These are phyloP conservation scores for Drosophila mercatorum DNA, from an alignment of 2,888 invertebrate genomes.

Conservation along the genomic window DNA sequence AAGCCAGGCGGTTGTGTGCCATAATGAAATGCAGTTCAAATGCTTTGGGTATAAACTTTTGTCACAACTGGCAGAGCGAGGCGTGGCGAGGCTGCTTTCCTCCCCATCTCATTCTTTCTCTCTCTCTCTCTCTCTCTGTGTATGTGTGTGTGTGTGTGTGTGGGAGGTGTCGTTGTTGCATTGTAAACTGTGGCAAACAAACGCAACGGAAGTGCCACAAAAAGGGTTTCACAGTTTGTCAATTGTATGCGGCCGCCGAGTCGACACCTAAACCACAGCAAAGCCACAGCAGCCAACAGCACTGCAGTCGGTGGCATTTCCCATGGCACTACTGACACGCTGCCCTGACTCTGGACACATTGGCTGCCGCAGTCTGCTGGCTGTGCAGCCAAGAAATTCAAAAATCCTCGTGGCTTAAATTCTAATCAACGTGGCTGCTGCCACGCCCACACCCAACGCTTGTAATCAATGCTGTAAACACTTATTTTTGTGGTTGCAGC, in stretches of 20 bases:
- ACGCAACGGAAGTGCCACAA: constrained; percentile 78
- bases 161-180: constrained; percentile 27
- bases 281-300: neutral
- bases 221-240: constrained; percentile 79
- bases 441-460: constrained; percentile 33
- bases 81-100: neutral
- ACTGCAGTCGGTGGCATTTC: constrained; percentile 31
- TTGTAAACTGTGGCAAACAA: constrained; percentile 75
- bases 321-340: constrained; percentile 72
- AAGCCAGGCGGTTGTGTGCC: constrained; percentile 38
- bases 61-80: constrained; percentile 51
- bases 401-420: constrained; percentile 62
- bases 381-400: constrained; percentile 67
- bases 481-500: constrained; percentile 78
- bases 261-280: constrained; percentile 60
- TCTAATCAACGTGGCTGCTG: constrained; percentile 59
- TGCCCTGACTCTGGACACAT: constrained; percentile 51
- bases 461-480: constrained; percentile 80
- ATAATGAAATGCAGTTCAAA: constrained; percentile 79
- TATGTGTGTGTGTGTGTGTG: neutral
- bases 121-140: no score
- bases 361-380: constrained; percentile 29
- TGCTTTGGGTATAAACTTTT: constrained; percentile 76
- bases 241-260: constrained; percentile 72
- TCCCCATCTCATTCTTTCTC: no score